These are phyloP conservation scores for Anguilla japonica DNA, from an alignment of 2,113 vertebrate genomes.

Conservation along the genomic window DNA sequence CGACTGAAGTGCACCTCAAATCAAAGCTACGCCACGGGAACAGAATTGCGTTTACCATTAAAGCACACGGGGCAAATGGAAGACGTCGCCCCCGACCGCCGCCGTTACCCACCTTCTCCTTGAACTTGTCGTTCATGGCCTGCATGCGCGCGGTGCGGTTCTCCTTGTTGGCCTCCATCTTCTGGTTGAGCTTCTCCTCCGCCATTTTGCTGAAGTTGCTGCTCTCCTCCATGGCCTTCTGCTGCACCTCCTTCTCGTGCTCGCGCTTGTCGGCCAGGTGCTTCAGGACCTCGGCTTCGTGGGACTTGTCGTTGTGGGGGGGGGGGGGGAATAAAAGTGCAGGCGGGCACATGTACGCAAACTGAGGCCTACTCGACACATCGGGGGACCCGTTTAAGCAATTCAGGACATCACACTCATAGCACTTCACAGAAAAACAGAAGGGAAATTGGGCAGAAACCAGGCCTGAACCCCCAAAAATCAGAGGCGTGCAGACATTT, in stretches of 20 bases:
- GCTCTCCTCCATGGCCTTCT: slow-evolving; percentile 94
- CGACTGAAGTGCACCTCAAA: neutral
- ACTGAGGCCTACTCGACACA: too few species aligned
- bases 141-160: slow-evolving; percentile 93
- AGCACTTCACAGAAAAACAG: too few species aligned
- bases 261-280: slow-evolving; percentile 94
- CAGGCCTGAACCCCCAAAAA: too few species aligned
- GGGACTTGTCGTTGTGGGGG: slow-evolving; percentile 68
- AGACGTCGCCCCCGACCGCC: too few species aligned
- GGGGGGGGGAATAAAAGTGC: neutral
- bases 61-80: too few species aligned
- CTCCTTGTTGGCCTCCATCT: slow-evolving; percentile 97
- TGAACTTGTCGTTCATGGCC: slow-evolving; percentile 92
- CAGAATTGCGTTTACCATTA: too few species aligned
- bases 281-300: slow-evolving; percentile 94
- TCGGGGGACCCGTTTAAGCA: too few species aligned
- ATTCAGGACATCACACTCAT: too few species aligned
- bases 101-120: slow-evolving; percentile 80
- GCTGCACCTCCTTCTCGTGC: slow-evolving; percentile 93
- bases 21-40: neutral
- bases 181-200: slow-evolving; percentile 95
- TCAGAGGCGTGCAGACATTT: too few species aligned
- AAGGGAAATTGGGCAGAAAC: too few species aligned
- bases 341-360: too few species aligned
- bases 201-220: slow-evolving; percentile 99